These are phyloP conservation scores for Chymomyza amoena DNA, from an alignment of 2,888 invertebrate species.

Conservation along the genomic window DNA sequence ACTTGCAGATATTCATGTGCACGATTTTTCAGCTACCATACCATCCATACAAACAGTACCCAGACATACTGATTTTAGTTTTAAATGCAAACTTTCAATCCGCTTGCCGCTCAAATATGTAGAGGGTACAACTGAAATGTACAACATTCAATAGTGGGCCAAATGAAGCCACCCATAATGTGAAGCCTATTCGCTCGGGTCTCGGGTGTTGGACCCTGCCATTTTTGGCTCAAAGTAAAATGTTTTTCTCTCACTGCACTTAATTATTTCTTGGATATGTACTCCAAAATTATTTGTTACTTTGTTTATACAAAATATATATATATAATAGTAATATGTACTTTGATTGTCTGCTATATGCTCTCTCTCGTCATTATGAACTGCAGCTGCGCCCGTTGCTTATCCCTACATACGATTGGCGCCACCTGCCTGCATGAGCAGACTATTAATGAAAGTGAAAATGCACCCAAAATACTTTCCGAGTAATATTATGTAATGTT, in stretches of 20 bases:
- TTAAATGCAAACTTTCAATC: conserved; percentile 68
- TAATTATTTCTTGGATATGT: no score
- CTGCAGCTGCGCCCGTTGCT: not conserved
- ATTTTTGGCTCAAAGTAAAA: not conserved
- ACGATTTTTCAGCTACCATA: conserved; percentile 57
- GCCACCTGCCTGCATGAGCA: not conserved
- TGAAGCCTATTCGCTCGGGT: no score
- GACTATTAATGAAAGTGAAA: not conserved
- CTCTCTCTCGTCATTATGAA: no score
- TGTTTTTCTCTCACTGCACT: no score
- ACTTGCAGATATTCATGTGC: conserved; percentile 64
- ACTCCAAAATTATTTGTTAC: no score
- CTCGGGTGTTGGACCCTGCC: no score
- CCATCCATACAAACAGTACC: not conserved
- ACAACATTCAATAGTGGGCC: not conserved
- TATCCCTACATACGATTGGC: not conserved
- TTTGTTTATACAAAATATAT: no score
- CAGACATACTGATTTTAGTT: conserved; percentile 44
- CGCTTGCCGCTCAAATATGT: conserved; percentile 16
- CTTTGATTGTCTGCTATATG: no score
- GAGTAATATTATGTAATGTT: not conserved
- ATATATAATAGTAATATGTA: no score
- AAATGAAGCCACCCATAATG: not conserved
- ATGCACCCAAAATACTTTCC: not conserved
- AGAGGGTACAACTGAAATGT: not conserved